A percentile compares a stretch with the other conserved stretches of the same genome.
Evolutionary conservation across 2,113 vertebrate genomes (phyloP).

Genomic region (Progne subis): DNA sequence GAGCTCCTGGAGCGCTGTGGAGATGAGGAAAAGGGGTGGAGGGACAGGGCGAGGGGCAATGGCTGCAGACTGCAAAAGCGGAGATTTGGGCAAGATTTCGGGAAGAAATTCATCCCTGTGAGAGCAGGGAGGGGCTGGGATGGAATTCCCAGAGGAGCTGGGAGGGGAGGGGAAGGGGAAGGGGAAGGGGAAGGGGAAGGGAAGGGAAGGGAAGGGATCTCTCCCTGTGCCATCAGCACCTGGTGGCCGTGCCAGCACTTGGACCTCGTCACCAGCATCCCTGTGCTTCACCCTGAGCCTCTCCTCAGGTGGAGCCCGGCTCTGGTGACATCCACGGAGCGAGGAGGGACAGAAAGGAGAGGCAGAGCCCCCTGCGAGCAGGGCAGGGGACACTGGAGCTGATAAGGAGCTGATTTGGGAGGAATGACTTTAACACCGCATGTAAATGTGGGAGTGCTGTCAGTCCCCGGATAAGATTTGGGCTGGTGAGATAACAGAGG

Average conservation of each 20-base stretch:
- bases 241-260: neutral
- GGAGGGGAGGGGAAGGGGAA: no score
- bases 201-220: no score
- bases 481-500: neutral
- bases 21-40: no score
- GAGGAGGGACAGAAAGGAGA: fast-evolving
- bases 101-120: no score
- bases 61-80: no score
- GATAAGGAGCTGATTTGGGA: neutral
- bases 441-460: neutral
- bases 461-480: neutral
- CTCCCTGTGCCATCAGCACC: neutral
- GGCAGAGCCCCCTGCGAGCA: fast-evolving
- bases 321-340: neutral
- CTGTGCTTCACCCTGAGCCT: fast-evolving
- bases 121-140: no score
- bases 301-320: fast-evolving
- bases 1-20: neutral
- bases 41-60: no score
- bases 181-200: no score
- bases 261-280: fast-evolving
- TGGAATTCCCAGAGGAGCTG: no score
- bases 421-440: neutral
- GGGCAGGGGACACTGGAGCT: neutral
- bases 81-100: no score